phyloP scores from a whole-genome alignment of 2,888 invertebrate genomes.

The Tipula helvola region DNA sequence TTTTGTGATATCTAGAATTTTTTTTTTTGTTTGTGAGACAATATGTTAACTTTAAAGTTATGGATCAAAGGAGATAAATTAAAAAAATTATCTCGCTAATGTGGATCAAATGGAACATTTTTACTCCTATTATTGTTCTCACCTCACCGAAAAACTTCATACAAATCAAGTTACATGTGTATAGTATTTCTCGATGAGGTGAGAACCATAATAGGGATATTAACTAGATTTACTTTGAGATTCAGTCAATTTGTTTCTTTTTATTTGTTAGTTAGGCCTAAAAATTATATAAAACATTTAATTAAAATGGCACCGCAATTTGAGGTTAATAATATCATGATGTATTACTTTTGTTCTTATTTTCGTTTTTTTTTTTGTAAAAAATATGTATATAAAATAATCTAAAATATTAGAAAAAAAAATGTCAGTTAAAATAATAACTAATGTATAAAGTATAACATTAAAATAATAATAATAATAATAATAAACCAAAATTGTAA shows the following conservation, averaged over 20 bases:
- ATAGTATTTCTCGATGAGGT: too few species aligned
- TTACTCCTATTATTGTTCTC: too few species aligned
- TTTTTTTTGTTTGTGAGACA: background rate
- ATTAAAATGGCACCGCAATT: background rate
- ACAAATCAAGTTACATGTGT: too few species aligned
- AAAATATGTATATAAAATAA: background rate
- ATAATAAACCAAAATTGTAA: background rate
- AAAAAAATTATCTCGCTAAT: background rate
- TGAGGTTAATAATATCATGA: background rate
- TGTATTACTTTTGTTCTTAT: background rate
- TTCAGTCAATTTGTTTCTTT: background rate
- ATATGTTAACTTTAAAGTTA: background rate
- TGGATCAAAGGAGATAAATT: background rate
- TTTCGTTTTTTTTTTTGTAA: background rate
- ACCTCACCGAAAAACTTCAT: too few species aligned
- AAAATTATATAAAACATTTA: background rate
- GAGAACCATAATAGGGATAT: too few species aligned
- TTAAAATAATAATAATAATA: background rate
- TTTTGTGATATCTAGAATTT: background rate
- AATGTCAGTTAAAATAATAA: background rate
- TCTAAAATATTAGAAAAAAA: background rate
- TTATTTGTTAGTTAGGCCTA: background rate
- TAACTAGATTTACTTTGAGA: background rate
- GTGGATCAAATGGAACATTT: background rate
- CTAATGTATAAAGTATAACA: background rate